Evolutionary conservation across 2,888 invertebrate genomes (phyloP), one percentile per base, ranked within the genome.

Genomic region (Ormyrus rosae): DNA sequence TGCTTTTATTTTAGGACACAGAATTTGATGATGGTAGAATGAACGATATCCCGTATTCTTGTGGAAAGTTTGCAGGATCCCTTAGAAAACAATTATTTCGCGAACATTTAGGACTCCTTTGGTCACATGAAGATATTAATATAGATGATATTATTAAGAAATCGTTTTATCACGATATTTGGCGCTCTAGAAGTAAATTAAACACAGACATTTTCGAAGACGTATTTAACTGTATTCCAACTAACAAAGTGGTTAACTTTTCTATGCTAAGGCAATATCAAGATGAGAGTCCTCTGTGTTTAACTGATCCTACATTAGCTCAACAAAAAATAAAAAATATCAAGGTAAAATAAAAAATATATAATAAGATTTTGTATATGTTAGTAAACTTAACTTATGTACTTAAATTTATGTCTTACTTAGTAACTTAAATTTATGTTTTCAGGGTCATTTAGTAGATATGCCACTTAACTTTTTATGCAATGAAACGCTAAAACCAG

Each of bases 171-270:
- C 94, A 94, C 84, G 94, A 95, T 83, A 91, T 95, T 6, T 99
- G 99, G 98, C 93, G 95, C 84, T 93, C 93, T 68, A 95, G 94
- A 6, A 97, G 99, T 0, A 93, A 92, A 65, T 91, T 92, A 56
- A 99, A 99, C 89, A 98, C 99, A 0, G 94, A 95, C 83, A 94
- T 98, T 68, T 99, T 95, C 91, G 98, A 99, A 88, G 94, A 96
- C 92, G 95, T 98, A 0, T 99, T 99, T 92, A 95, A 95, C 86
- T 96, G 97, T 83, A 94, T 98, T 86, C 99, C 99, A 6, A 95
- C 96, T 0, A 96, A 99, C 91, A 92, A 92, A 82, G 95, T 97
- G 0, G 94, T 94, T 85, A 94, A 94, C 5, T 98, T 98, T 90
- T 93, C 93, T 0, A 94, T 95, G 84, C 92, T 98, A 61, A 95